These are phyloP conservation scores for Melitaea cinxia DNA, from an alignment of 1,140 invertebrate species.

Conservation along the genomic window DNA sequence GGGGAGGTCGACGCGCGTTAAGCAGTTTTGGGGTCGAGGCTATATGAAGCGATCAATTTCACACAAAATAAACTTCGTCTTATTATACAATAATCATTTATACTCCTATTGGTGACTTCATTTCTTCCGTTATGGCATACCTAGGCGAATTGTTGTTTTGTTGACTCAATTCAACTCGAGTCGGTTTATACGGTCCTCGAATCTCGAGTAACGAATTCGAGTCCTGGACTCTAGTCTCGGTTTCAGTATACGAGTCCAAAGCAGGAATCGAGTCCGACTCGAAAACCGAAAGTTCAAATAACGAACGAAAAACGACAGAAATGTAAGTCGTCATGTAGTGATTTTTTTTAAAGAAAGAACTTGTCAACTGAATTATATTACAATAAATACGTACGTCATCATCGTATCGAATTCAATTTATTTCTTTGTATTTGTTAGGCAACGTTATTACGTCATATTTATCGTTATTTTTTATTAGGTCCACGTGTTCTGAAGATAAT, in stretches of 20 bases:
- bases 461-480: conserved; percentile 3
- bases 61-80: conserved; percentile 56
- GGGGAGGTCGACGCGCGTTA: conserved; percentile 58
- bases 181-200: no score
- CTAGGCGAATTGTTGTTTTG: no score
- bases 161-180: no score
- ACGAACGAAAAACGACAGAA: no score
- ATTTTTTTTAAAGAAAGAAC: no score
- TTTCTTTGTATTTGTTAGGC: neutral
- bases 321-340: no score
- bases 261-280: no score
- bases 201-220: no score
- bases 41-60: conserved; percentile 58
- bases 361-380: no score
- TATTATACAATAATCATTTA: conserved; percentile 54
- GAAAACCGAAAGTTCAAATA: no score
- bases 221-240: no score
- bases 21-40: conserved; percentile 64
- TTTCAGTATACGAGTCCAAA: no score
- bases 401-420: neutral
- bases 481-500: conserved; percentile 5
- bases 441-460: conserved; percentile 9
- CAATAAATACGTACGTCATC: neutral
- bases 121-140: neutral
- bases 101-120: conserved; percentile 17